Evolutionary conservation across 2,113 vertebrate genomes (phyloP).

Genomic region (Psilopsiagon aymara): DNA sequence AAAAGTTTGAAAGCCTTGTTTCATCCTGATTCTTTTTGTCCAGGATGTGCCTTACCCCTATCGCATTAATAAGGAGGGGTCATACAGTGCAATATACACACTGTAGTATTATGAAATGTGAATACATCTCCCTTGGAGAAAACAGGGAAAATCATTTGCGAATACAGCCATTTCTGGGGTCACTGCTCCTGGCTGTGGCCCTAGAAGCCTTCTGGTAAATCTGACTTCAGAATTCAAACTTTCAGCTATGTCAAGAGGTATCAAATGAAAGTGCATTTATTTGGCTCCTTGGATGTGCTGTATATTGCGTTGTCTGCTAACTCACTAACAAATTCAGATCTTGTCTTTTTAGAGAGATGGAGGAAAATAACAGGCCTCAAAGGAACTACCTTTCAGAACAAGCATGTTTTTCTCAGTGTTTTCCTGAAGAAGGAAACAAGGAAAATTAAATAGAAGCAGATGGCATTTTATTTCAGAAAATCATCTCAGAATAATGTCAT

Average conservation of each 20-base stretch:
- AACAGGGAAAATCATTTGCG: neutral
- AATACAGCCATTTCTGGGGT: neutral
- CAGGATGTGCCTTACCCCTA: fast-evolving
- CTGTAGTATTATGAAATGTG: neutral
- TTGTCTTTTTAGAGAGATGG: slow-evolving; percentile 4
- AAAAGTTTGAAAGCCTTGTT: neutral
- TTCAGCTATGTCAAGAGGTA: neutral
- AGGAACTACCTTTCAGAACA: slow-evolving; percentile 32
- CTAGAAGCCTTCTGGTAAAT: neutral
- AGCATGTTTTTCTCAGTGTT: slow-evolving; percentile 30
- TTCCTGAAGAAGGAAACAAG: slow-evolving; percentile 38
- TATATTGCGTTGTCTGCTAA: neutral
- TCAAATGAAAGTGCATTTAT: neutral
- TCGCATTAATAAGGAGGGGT: neutral
- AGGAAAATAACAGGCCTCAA: slow-evolving; percentile 25
- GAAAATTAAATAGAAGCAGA: slow-evolving; percentile 38
- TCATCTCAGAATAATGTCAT: slow-evolving; percentile 34
- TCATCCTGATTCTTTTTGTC: neutral
- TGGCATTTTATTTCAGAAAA: slow-evolving; percentile 61
- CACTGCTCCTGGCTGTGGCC: neutral
- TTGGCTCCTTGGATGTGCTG: neutral
- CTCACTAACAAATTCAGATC: slow-evolving; percentile 29
- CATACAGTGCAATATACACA: neutral
- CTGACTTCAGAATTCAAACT: slow-evolving; percentile 21
- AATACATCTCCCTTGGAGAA: neutral